A percentile compares a stretch with the other conserved stretches of the same genome.
Conservation (phyloP, 2,888 invertebrate species). For the Odontomyia ornata region DNA sequence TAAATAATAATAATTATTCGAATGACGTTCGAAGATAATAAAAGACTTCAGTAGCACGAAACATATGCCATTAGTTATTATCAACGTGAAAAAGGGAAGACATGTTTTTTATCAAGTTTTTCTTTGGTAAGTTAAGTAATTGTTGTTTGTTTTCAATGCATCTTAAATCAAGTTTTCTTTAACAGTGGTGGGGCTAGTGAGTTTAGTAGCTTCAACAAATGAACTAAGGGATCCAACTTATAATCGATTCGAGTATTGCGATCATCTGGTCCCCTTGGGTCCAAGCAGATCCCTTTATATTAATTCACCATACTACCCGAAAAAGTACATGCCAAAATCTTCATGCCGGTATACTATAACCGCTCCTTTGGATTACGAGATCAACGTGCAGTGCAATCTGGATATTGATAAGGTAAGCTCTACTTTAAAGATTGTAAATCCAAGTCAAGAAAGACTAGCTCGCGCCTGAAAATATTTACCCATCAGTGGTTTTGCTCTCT, state of each 20-base stretch:
- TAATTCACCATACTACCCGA: slow-evolving; percentile 58
- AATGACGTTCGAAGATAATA: slow-evolving; percentile 9
- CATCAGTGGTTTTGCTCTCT: no score
- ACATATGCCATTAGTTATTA: slow-evolving; percentile 14
- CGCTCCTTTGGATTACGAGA: slow-evolving; percentile 58
- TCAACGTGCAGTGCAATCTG: slow-evolving; percentile 55
- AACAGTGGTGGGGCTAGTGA: no score
- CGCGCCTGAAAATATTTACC: no score
- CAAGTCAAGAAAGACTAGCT: no score
- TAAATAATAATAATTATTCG: slow-evolving; percentile 1
- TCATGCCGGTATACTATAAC: slow-evolving; percentile 61
- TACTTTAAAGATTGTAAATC: neutral
- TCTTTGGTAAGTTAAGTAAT: slow-evolving; percentile 4
- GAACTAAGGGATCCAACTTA: no score
- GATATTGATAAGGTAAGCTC: slow-evolving; percentile 55
- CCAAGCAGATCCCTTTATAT: slow-evolving; percentile 53
- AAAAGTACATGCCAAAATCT: slow-evolving; percentile 55
- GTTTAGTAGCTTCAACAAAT: no score
- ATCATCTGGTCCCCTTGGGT: slow-evolving; percentile 47
- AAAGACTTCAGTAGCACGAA: neutral
- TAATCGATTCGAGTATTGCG: slow-evolving; percentile 28
- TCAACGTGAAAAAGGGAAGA: slow-evolving; percentile 1
- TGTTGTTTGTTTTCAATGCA: neutral
- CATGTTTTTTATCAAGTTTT: slow-evolving; percentile 3
- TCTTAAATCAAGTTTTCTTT: no score